Evolutionary conservation across 2,888 invertebrate species (phyloP).

Genomic region (Pseudeuparius sepicola): DNA sequence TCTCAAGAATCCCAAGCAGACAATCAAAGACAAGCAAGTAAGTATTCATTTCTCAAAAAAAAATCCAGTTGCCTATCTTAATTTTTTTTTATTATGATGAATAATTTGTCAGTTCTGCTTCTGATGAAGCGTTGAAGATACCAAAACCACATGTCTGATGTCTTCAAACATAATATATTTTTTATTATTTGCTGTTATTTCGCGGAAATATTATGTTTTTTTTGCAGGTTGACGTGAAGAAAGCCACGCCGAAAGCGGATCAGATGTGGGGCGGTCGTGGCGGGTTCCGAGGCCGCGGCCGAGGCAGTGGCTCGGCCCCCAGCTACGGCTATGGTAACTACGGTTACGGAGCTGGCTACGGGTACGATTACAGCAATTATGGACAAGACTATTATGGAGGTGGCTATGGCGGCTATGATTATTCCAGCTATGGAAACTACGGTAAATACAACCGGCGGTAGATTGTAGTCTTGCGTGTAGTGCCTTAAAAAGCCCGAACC

Average conservation of each 20-base stretch:
- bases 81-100: slow-evolving; percentile 7
- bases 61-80: slow-evolving; percentile 2
- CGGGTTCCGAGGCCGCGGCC: slow-evolving; percentile 56
- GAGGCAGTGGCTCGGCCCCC: slow-evolving; percentile 59
- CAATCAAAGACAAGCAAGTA: slow-evolving; percentile 87
- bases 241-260: slow-evolving; percentile 86
- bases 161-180: too few species aligned
- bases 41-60: too few species aligned
- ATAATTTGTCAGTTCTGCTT: slow-evolving; percentile 27
- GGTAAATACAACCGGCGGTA: slow-evolving; percentile 58
- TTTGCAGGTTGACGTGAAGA: slow-evolving; percentile 79
- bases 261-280: slow-evolving; percentile 55
- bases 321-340: slow-evolving; percentile 42
- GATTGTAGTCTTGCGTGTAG: too few species aligned
- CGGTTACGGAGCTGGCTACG: slow-evolving; percentile 62
- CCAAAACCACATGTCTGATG: too few species aligned
- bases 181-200: too few species aligned
- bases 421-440: slow-evolving; percentile 71
- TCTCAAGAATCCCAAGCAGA: slow-evolving; percentile 85
- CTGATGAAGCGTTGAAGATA: slow-evolving; percentile 23
- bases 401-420: slow-evolving; percentile 72
- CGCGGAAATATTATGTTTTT: too few species aligned
- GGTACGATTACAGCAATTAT: slow-evolving; percentile 42
- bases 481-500: too few species aligned
- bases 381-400: slow-evolving; percentile 62